A percentile compares a stretch with the other conserved stretches of the same genome.
These are phyloP conservation scores for Microplitis manilae DNA, from an alignment of 2,888 invertebrate species.

Conservation along the genomic window DNA sequence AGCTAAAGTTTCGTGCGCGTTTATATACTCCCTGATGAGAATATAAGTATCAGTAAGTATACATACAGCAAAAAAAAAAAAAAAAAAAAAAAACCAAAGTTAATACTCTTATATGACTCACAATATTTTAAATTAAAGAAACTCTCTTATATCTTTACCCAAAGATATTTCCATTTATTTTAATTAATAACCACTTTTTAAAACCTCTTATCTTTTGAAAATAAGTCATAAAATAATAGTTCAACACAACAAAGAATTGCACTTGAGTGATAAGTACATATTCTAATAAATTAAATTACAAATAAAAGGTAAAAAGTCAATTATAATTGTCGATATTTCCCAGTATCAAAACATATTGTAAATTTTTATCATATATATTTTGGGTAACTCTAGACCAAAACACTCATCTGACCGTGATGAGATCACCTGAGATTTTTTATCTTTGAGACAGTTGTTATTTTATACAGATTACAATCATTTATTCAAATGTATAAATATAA, in stretches of 20 bases:
- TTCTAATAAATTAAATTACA: background rate
- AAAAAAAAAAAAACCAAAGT: background rate
- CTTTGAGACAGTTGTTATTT: background rate
- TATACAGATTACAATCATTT: background rate
- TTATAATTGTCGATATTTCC: background rate
- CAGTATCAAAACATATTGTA: background rate
- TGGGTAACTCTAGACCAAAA: background rate
- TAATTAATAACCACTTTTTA: too few species aligned
- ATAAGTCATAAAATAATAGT: too few species aligned
- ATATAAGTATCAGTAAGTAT: background rate
- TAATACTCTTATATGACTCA: conserved; percentile 1
- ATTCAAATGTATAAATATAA: background rate
- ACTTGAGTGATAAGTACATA: background rate
- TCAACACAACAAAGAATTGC: too few species aligned
- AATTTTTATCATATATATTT: background rate
- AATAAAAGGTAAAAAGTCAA: background rate
- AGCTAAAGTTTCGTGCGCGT: background rate
- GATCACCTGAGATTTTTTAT: background rate
- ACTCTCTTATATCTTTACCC: background rate
- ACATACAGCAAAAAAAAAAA: background rate
- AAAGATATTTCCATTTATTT: background rate
- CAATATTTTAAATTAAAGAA: background rate
- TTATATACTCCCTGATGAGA: background rate
- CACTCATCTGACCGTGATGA: background rate
- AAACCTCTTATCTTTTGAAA: too few species aligned